These are phyloP conservation scores for Hyles lineata DNA, from an alignment of 2,888 invertebrate species.

Conservation along the genomic window DNA sequence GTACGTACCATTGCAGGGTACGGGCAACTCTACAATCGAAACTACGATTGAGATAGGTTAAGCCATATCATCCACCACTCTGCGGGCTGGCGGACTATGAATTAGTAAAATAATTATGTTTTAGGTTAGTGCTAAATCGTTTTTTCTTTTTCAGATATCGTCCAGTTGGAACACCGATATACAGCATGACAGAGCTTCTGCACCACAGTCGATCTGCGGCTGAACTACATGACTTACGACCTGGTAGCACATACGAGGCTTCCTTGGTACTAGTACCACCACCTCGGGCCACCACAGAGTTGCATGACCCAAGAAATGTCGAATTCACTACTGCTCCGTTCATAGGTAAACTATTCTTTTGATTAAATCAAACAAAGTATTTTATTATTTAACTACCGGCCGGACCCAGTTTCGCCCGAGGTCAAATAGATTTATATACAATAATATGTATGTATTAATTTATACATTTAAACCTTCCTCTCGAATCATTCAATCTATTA, in stretches of 20 bases:
- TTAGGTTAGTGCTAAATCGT: neutral
- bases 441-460: no score
- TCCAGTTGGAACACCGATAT: conserved; percentile 92
- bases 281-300: conserved; percentile 90
- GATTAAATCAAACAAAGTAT: no score
- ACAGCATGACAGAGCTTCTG: conserved; percentile 92
- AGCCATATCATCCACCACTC: no score
- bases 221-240: conserved; percentile 90
- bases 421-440: no score
- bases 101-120: neutral
- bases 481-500: no score
- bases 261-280: conserved; percentile 94
- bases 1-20: no score
- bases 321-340: conserved; percentile 89
- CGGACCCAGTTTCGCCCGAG: no score
- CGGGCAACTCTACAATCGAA: no score
- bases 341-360: conserved; percentile 78
- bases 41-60: no score
- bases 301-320: conserved; percentile 88
- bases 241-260: conserved; percentile 92
- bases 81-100: no score
- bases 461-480: no score
- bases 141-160: conserved; percentile 86
- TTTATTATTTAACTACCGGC: no score
- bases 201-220: conserved; percentile 92